Conservation (phyloP, 2,888 invertebrate genomes). For the Himalopsyche anomala region DNA sequence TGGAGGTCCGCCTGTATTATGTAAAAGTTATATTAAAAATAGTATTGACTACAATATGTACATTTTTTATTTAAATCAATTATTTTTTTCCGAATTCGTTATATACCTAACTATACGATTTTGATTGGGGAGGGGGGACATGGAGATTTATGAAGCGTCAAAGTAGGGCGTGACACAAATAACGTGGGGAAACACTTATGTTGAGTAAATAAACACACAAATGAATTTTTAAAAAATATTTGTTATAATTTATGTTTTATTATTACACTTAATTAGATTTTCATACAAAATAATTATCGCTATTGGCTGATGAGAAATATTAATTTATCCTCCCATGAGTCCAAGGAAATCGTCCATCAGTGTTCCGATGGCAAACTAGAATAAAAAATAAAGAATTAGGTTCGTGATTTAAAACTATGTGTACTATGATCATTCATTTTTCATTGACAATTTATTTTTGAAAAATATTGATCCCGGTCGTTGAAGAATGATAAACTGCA, state of each 20-base stretch:
- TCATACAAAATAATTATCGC: constrained; percentile 24
- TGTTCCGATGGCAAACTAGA: constrained; percentile 98
- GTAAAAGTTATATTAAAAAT: too few species aligned
- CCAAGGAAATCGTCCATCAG: constrained; percentile 99
- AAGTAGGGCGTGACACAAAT: too few species aligned
- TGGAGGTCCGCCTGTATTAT: too few species aligned
- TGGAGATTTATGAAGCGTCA: too few species aligned
- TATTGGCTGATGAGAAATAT: constrained; percentile 10
- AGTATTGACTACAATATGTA: too few species aligned
- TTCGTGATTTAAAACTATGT: constrained; percentile 3
- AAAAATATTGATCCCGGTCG: neutral
- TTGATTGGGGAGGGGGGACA: too few species aligned
- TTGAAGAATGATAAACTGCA: neutral
- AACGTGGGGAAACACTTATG: too few species aligned
- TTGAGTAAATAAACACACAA: neutral
- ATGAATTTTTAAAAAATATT: neutral
- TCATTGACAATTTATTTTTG: neutral
- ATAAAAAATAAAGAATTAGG: constrained; percentile 69
- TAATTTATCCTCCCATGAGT: constrained; percentile 72
- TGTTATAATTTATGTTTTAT: constrained; percentile 24
- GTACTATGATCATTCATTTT: neutral
- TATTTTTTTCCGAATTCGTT: too few species aligned
- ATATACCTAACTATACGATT: too few species aligned
- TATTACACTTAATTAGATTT: constrained; percentile 4
- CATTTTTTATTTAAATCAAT: too few species aligned